Base-by-base conservation (phyloP, 2,888 invertebrate genomes). In the Leptopilina drosophilae region DNA sequence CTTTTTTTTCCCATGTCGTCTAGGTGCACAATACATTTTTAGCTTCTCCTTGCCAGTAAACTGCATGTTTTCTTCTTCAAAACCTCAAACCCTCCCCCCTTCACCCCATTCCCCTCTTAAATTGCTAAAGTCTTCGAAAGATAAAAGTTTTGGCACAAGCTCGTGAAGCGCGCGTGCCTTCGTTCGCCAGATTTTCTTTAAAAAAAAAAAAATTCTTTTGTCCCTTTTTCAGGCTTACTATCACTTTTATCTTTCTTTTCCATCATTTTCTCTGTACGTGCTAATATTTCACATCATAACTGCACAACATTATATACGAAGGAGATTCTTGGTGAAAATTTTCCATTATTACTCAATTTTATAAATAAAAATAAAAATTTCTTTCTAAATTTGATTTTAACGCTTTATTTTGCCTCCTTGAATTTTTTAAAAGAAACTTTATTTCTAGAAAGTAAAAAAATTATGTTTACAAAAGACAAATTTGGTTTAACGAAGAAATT, bases 141-240 rank as follows among this genome's bases (percentile, higher is more conserved):
- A 76, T 76, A 76, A 76, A 76, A 76, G 76, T 76, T 76, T 64
- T 64, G 76, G 64, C 64, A 64, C 40, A 76, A 76, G 46, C 20
- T 64, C 64, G 15, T 46, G 64, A 49, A n/a, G 42, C 42, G 42
- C 76, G 64, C 73, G 53, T 73, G 33, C 73, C 73, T 73, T 73
- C 26, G 56, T 26, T 26, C 56, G 73, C 69, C 33, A 53, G 73
- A 53, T 40, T 73, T 42, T 56, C 56, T 12, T 53, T 56, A 20
- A 20, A 20, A 33, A 53, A 49, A 53, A 49, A 73, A 33, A 73
- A n/a, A 11, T 40, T 56, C 73, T 56, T 53, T 33, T 59, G n/a
- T 33, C 56, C 15, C n/a, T 14, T 33, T 73, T 56, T 69, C 33
- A 53, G 56, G n/a, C 56, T 73, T 59, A n/a, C 56, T 59, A 53